Base-by-base conservation (phyloP, 2,888 invertebrate genomes). In the Drosophila algonquin region DNA sequence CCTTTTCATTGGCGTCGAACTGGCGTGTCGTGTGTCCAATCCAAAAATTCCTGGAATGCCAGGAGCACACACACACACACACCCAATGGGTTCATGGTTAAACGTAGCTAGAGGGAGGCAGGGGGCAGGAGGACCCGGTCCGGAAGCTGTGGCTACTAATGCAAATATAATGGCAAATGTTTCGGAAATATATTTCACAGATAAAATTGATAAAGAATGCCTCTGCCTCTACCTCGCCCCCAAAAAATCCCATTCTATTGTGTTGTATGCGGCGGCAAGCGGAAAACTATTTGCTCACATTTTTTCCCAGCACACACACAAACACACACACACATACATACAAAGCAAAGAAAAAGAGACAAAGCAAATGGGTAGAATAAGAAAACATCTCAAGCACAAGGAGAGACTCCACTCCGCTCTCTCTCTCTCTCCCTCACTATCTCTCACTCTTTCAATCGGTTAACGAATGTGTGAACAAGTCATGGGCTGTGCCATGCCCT, bases 141-240 rank as follows among this genome's bases (percentile, higher is more conserved):
- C 73, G 84, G 89, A 89, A 72, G 75, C 84, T 78, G 71, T 83
- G 87, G 80, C 89, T 69, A 88, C 87, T 88, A 90, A 90, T 87
- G 89, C 87, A 90, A 89, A 89, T 89, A 90, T 86, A 89, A 89
- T 87, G 90, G 82, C 90, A 87, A 87, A 87, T 87, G 90, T 87
- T 89, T 90, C 86, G 86, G 86, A 90, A 87, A 87, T 89, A 87
- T 81, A 87, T 81, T 89, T 81, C 78, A 77, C 87, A 87, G 83
- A 85, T 86, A 89, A 87, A 87, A 90, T 88, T 89, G 85, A 88
- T 89, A 85, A 87, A 89, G 89, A 72, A 87, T 55, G 60, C 40
- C 47, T 0, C 24, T 24, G 24, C 24, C 6, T 5, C 24, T 24
- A 5, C 24, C 5, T 24, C 24, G 47, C 18, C 8, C 47, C n/a